A percentile compares a stretch with the other conserved stretches of the same genome.
These are phyloP conservation scores for Triplophysa yarkandensis DNA, from an alignment of 2,797 vertebrate genomes.

Conservation along the genomic window DNA sequence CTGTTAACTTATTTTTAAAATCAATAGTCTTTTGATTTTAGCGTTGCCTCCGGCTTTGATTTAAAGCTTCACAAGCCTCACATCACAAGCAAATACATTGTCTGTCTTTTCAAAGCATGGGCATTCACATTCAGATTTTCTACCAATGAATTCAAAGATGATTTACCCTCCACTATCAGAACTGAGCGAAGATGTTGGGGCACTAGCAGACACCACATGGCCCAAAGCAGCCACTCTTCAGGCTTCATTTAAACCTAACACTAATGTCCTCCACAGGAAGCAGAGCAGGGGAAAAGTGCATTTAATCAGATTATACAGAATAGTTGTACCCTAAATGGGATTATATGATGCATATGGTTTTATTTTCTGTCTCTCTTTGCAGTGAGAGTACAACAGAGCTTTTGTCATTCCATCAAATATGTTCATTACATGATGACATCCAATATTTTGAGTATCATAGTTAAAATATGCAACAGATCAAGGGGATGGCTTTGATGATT, in stretches of 20 bases:
- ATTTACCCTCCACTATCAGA: slow-evolving; percentile 43
- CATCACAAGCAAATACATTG: slow-evolving; percentile 15
- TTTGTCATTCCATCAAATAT: slow-evolving; percentile 37
- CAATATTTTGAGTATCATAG: not conserved
- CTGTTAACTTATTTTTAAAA: not conserved
- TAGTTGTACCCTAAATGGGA: slow-evolving; percentile 54
- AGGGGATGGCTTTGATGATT: slow-evolving; percentile 12
- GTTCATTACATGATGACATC: slow-evolving; percentile 4
- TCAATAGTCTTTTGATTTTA: slow-evolving; percentile 13
- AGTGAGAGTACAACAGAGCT: slow-evolving; percentile 30
- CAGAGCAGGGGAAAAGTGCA: slow-evolving; percentile 48
- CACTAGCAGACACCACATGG: slow-evolving; percentile 57
- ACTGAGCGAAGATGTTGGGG: slow-evolving; percentile 52
- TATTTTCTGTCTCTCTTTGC: slow-evolving; percentile 33
- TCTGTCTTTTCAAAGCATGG: slow-evolving; percentile 24
- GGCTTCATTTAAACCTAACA: slow-evolving; percentile 40
- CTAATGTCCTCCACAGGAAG: slow-evolving; percentile 56
- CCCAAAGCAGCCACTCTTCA: slow-evolving; percentile 47
- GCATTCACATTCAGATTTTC: slow-evolving; percentile 51
- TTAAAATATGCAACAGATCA: slow-evolving; percentile 18
- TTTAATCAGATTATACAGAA: slow-evolving; percentile 58
- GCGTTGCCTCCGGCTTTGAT: not conserved
- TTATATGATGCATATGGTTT: slow-evolving; percentile 54
- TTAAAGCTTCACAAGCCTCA: not conserved
- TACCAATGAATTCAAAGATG: slow-evolving; percentile 36